Conservation (phyloP, 2,797 vertebrate genomes). For the Monodelphis domestica region DNA sequence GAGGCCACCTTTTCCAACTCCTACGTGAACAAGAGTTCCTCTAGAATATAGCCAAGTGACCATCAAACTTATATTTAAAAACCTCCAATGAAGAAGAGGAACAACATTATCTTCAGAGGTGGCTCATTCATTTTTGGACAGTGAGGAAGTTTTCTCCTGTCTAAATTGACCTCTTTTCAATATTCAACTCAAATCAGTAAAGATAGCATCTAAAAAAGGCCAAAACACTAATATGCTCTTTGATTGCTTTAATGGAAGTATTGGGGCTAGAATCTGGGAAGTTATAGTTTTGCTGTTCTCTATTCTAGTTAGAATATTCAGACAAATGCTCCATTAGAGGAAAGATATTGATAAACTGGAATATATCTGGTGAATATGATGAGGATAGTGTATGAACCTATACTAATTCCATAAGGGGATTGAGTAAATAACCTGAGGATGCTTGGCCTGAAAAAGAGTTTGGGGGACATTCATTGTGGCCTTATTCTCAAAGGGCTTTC, state of each 20-base stretch:
- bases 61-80: too few relatives aligned
- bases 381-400: background rate
- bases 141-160: background rate
- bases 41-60: too few relatives aligned
- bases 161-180: background rate
- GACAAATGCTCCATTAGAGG: background rate
- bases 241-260: background rate
- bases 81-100: background rate
- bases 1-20: too few relatives aligned
- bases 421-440: background rate
- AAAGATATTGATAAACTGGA: background rate
- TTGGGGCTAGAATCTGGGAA: background rate
- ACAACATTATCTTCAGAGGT: background rate
- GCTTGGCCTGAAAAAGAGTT: background rate
- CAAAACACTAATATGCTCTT: background rate
- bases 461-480: background rate
- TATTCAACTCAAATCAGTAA: background rate
- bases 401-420: background rate
- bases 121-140: background rate
- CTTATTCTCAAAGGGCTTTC: background rate
- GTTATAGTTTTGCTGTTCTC: background rate
- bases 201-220: background rate
- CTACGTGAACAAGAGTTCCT: too few relatives aligned
- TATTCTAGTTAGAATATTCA: background rate
- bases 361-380: background rate